These are phyloP conservation scores for Muscidifurax raptorellus DNA, from an alignment of 1,140 invertebrate genomes.

Conservation along the genomic window DNA sequence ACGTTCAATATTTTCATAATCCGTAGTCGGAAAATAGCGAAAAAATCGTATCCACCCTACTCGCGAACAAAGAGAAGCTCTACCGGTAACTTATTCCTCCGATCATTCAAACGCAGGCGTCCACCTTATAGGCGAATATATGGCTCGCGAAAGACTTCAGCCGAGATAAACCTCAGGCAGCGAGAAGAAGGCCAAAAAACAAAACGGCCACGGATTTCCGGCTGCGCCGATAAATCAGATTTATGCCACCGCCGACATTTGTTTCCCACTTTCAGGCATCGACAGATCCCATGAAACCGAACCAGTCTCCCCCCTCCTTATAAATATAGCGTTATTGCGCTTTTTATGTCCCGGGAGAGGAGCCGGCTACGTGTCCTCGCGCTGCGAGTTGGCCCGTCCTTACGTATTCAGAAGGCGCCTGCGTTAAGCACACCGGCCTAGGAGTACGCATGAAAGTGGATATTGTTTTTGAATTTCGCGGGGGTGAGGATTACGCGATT, in stretches of 20 bases:
- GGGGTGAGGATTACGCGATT: not conserved
- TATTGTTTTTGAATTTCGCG: not conserved
- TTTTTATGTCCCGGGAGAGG: not conserved
- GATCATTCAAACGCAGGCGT: not conserved
- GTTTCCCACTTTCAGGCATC: slow-evolving; percentile 13
- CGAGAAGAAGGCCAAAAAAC: slow-evolving; percentile 4
- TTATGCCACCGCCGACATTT: slow-evolving; percentile 32
- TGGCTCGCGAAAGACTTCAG: not conserved
- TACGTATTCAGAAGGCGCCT: not conserved
- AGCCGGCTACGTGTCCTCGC: not conserved
- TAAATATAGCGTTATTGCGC: not conserved
- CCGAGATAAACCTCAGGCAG: not conserved
- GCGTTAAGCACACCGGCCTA: not conserved
- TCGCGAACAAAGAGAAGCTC: not conserved
- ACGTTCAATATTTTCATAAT: not conserved
- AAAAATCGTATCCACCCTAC: not conserved
- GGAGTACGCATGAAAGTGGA: not conserved
- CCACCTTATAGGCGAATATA: not conserved
- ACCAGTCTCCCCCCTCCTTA: not conserved
- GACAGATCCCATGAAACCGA: not conserved
- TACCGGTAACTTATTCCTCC: not conserved
- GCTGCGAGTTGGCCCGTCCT: not conserved
- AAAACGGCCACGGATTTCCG: slow-evolving; percentile 19
- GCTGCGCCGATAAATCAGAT: slow-evolving; percentile 39
- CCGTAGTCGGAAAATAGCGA: not conserved